Conservation (phyloP, 2,888 invertebrate genomes). For the Tinea trinotella region DNA sequence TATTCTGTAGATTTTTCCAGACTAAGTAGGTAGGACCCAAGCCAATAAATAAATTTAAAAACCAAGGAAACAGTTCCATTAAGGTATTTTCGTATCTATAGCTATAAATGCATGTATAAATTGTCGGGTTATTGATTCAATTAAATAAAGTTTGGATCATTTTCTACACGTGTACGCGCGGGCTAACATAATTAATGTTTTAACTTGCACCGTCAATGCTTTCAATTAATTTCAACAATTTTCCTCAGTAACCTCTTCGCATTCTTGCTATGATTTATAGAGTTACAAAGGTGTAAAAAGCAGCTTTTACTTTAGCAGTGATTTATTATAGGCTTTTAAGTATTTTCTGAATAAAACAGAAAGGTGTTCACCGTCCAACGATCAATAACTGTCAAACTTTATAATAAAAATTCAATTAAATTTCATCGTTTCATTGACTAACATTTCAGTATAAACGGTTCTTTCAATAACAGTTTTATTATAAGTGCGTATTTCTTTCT, state of each 20-base stretch:
- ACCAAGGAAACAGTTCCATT: too few relatives aligned
- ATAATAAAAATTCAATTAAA: conserved; percentile 21
- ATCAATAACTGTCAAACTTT: conserved; percentile 21
- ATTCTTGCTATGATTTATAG: conserved; percentile 17
- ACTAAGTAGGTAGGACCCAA: too few relatives aligned
- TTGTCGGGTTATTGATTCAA: not conserved
- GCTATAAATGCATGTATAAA: not conserved
- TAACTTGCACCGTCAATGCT: not conserved
- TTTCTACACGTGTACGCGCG: not conserved
- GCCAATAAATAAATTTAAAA: too few relatives aligned
- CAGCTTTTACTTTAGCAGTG: conserved; percentile 18
- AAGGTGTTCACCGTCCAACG: conserved; percentile 18
- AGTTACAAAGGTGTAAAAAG: conserved; percentile 19
- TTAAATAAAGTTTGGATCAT: not conserved
- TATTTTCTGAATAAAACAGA: conserved; percentile 20
- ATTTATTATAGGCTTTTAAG: conserved; percentile 19
- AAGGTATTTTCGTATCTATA: not conserved
- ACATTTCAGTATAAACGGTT: conserved; percentile 1
- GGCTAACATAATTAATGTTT: not conserved
- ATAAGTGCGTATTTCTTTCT: not conserved
- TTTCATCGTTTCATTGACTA: conserved; percentile 9
- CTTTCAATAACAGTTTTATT: conserved; percentile 2
- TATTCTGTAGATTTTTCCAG: too few relatives aligned
- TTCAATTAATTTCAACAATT: conserved; percentile 3
- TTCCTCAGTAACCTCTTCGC: not conserved